Base-by-base conservation (phyloP, 2,888 invertebrate species). In the Rhagonycha fulva region DNA sequence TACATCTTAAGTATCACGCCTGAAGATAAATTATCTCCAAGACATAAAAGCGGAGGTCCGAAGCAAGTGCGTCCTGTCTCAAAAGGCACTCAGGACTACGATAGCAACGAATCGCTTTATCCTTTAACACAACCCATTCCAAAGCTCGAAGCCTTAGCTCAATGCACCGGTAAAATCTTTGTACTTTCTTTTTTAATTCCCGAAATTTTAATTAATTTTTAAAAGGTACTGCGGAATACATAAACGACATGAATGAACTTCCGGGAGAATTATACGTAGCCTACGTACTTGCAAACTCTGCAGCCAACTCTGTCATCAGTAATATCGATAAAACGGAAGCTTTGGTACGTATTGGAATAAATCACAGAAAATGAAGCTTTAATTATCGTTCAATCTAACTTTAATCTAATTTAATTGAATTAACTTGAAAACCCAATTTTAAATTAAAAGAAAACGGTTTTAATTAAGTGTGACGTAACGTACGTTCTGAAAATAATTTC, bases 71-170 rank as follows among this genome's bases (percentile, higher is more conserved):
- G 96, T 47, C 89, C 89, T 0, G 84, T 92, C 2, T 95, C 95
- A 0, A 90, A 90, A 19, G 95, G 94, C 1, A 89, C 88, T 9
- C 95, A 95, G 86, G 89, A 89, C 61, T 96, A 90, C 84, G 93
- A 94, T 71, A 93, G 93, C 0, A 91, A 94, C 79, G 90, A 91
- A 83, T 89, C 88, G 47, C 84, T 92, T 14, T 95, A 93, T 91
- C 96, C 96, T 0, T 84, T 96, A 11, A 93, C 92, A 78, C 89
- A 95, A 83, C 93, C 95, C 0, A 87, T 95, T 9, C 90, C 92
- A 0, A 96, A 96, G 85, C 80, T 94, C 30, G 95, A 95, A 87
- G 93, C 93, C 0, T 85, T 93, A 7, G 89, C 91, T 66, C 85
- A 85, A 80, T 77, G 82, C 47, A 81, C 84, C 28, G 84, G 84